A percentile compares a stretch with the other conserved stretches of the same genome.
These are phyloP conservation scores for Pteropus alecto DNA, from an alignment of 2,113 vertebrate genomes.

Conservation along the genomic window DNA sequence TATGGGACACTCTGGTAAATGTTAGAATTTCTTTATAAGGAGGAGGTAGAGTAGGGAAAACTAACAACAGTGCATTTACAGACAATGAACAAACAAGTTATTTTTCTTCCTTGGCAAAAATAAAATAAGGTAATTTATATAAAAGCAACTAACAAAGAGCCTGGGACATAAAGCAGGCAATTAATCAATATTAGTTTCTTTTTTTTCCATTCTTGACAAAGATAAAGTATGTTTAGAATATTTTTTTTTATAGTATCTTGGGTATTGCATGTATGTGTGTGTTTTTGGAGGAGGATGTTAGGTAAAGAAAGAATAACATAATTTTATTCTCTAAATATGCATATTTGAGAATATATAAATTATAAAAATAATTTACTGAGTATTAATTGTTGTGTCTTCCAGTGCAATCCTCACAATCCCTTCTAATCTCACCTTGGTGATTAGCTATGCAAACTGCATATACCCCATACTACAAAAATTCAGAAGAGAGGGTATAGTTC, in stretches of 20 bases:
- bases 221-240: neutral
- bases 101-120: conserved; percentile 30
- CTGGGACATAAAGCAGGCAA: neutral
- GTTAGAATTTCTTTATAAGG: neutral
- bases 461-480: neutral
- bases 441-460: neutral
- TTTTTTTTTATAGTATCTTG: neutral
- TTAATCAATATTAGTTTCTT: conserved; percentile 19
- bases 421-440: neutral
- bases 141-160: conserved; percentile 8
- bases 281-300: neutral
- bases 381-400: neutral
- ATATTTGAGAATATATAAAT: neutral
- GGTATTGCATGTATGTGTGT: neutral
- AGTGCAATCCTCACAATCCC: neutral
- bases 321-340: conserved; percentile 24
- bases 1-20: neutral
- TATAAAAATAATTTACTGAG: neutral
- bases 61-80: neutral
- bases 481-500: neutral
- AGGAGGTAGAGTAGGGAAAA: neutral
- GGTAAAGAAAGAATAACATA: neutral
- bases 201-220: neutral
- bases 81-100: neutral
- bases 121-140: neutral